Conservation (phyloP, 2,888 invertebrate genomes). For the Andricus curvator region DNA sequence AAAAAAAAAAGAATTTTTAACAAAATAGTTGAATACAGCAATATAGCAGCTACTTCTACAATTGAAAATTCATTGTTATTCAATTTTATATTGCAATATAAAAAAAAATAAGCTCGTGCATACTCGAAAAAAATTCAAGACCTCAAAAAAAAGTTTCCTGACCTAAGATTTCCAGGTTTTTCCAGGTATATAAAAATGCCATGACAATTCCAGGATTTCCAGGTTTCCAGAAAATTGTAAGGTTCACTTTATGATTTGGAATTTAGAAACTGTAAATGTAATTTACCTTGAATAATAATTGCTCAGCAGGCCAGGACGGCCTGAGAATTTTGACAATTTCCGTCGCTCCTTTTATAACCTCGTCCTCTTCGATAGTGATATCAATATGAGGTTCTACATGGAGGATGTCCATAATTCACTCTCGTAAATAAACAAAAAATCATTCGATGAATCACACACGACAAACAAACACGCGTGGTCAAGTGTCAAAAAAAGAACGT, state of each 20-base stretch:
- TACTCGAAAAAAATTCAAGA: no score
- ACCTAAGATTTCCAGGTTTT: no score
- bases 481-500: neutral
- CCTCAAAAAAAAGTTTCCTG: no score
- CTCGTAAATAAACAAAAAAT: conserved; percentile 4
- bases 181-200: no score
- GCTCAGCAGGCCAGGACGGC: conserved; percentile 84
- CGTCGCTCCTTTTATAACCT: conserved; percentile 84
- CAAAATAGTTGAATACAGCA: no score
- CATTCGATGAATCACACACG: conserved; percentile 11
- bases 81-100: no score
- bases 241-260: neutral
- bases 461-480: neutral
- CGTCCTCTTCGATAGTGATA: conserved; percentile 83
- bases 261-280: neutral
- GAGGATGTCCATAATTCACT: conserved; percentile 36
- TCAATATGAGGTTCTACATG: conserved; percentile 79
- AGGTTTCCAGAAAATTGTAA: no score
- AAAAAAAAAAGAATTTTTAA: no score
- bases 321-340: conserved; percentile 85
- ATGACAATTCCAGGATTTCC: no score
- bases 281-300: conserved; percentile 86
- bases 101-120: no score
- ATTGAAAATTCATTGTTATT: no score
- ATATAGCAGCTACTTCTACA: no score